Conservation (phyloP, 2,888 invertebrate species). For the Holacanthella duospinosa region DNA sequence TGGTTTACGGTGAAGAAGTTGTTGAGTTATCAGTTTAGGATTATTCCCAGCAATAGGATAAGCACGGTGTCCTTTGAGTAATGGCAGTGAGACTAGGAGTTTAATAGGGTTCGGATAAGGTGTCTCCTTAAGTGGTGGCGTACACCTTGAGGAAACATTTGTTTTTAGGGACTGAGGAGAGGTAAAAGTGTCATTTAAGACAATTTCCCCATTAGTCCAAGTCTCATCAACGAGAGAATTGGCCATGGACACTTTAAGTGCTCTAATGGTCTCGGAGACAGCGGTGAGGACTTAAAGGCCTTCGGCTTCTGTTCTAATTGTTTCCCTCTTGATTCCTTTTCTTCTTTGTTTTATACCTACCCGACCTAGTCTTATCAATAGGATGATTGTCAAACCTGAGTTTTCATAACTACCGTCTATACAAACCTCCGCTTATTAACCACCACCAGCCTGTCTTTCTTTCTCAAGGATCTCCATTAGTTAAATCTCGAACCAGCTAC, state of each 20-base stretch:
- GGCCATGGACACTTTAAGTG: slow-evolving; percentile 30
- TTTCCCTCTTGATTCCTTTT: slow-evolving; percentile 22
- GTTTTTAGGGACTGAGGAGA: not conserved
- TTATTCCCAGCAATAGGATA: not conserved
- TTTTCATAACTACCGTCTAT: not conserved
- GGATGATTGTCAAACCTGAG: slow-evolving; percentile 23
- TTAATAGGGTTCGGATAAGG: slow-evolving; percentile 6
- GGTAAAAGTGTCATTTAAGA: slow-evolving; percentile 10
- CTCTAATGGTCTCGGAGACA: slow-evolving; percentile 37
- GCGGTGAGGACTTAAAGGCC: slow-evolving; percentile 27
- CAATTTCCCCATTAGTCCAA: slow-evolving; percentile 27
- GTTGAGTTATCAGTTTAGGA: not conserved
- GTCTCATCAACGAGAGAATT: slow-evolving; percentile 26
- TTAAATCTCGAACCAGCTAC: not conserved
- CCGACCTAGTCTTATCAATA: slow-evolving; percentile 14
- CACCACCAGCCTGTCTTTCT: not conserved
- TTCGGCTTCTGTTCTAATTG: slow-evolving; percentile 33
- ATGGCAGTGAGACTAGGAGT: too few relatives aligned
- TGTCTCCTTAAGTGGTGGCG: slow-evolving; percentile 12
- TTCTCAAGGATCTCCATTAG: not conserved
- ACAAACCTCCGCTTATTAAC: slow-evolving; percentile 2
- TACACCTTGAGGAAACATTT: slow-evolving; percentile 10
- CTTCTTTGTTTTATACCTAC: slow-evolving; percentile 23
- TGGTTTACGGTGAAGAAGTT: not conserved
- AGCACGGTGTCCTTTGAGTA: too few relatives aligned